Evolutionary conservation across 2,888 invertebrate species (phyloP).

Genomic region (Metallyticus violacea): DNA sequence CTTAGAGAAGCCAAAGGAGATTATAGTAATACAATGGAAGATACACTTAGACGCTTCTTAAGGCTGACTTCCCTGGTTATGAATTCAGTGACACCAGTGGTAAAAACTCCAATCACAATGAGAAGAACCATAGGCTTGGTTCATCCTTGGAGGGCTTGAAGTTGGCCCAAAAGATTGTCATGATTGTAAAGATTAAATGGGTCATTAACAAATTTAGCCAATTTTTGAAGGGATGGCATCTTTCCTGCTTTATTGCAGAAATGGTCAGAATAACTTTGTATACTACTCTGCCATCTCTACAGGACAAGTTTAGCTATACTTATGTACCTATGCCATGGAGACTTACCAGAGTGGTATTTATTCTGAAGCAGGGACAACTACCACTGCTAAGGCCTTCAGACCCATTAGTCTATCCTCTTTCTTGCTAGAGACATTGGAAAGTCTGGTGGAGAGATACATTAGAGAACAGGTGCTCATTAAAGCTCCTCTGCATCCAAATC

Average conservation of each 20-base stretch:
- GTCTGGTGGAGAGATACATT: slow-evolving; percentile 34
- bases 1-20: too few relatives aligned
- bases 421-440: slow-evolving; percentile 35
- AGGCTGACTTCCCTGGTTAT: too few relatives aligned
- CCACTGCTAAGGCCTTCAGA: slow-evolving; percentile 26
- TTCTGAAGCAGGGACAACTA: slow-evolving; percentile 33
- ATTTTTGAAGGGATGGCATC: slow-evolving; percentile 6
- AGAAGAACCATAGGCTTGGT: too few relatives aligned
- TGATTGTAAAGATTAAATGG: neutral
- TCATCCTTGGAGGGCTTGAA: too few relatives aligned
- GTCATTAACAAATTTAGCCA: neutral
- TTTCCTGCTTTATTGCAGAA: slow-evolving; percentile 7
- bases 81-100: too few relatives aligned
- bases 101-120: too few relatives aligned
- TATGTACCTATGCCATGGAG: neutral
- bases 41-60: too few relatives aligned
- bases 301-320: neutral
- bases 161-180: too few relatives aligned
- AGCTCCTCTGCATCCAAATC: slow-evolving; percentile 20
- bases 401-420: slow-evolving; percentile 37
- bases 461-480: slow-evolving; percentile 11
- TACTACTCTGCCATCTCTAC: neutral
- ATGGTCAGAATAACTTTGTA: neutral
- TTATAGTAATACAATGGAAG: too few relatives aligned
- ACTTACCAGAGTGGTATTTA: slow-evolving; percentile 22